phyloP scores from a whole-genome alignment of 2,113 vertebrate genomes.

The Smithornis capensis region DNA sequence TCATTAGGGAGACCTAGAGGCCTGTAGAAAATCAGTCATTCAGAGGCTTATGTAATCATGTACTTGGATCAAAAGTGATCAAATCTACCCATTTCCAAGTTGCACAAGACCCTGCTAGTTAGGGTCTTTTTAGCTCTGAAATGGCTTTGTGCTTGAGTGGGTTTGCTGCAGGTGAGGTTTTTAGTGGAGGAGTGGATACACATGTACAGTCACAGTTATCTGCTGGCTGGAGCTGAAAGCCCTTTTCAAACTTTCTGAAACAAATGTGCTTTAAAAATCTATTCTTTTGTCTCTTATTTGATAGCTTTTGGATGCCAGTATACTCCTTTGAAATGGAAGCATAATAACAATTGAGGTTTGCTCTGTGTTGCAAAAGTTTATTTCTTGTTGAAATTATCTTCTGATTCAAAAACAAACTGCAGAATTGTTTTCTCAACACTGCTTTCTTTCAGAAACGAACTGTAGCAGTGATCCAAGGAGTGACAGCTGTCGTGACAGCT shows the following conservation, averaged over 20 bases:
- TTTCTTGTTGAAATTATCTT: neutral
- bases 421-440: neutral
- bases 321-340: neutral
- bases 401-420: neutral
- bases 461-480: slow-evolving; percentile 78
- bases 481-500: slow-evolving; percentile 77
- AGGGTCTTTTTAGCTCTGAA: neutral
- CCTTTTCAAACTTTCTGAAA: neutral
- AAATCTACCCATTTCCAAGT: neutral
- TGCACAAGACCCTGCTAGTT: neutral
- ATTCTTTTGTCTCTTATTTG: neutral
- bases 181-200: neutral
- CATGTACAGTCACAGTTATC: fast-evolving
- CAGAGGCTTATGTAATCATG: neutral
- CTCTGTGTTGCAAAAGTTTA: neutral
- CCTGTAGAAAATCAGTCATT: neutral
- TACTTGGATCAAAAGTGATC: neutral
- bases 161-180: neutral
- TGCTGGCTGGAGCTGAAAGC: neutral
- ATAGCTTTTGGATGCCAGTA: neutral
- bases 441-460: slow-evolving; percentile 74
- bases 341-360: neutral
- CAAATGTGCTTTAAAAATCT: neutral
- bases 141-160: neutral
- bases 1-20: neutral